These are phyloP conservation scores for Venustoraphidia nigricollis DNA, from an alignment of 2,888 invertebrate species.

Conservation along the genomic window DNA sequence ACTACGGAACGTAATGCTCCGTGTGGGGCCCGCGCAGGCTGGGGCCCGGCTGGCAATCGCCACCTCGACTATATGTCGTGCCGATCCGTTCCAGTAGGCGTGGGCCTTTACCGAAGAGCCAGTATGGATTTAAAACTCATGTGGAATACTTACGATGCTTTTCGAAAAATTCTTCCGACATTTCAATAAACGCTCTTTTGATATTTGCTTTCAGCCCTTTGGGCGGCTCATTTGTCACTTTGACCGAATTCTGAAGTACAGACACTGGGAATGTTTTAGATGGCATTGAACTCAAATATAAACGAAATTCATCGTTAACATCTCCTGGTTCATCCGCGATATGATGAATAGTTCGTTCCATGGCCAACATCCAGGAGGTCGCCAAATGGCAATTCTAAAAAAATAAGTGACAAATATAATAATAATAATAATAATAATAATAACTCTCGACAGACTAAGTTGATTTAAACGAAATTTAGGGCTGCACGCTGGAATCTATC, in stretches of 20 bases:
- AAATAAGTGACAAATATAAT: constrained; percentile 4
- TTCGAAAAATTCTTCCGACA: constrained; percentile 68
- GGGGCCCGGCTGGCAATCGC: too few relatives aligned
- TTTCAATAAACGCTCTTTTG: constrained; percentile 63
- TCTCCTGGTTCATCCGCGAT: constrained; percentile 48
- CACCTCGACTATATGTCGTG: too few relatives aligned
- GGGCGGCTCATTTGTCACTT: constrained; percentile 89
- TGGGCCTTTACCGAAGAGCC: too few relatives aligned
- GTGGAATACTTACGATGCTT: constrained; percentile 41
- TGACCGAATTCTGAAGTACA: constrained; percentile 82
- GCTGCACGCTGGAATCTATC: too few relatives aligned
- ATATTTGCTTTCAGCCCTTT: constrained; percentile 83
- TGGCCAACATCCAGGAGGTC: constrained; percentile 78
- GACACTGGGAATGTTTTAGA: constrained; percentile 75
- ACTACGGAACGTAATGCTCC: too few relatives aligned
- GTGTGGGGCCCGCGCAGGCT: too few relatives aligned
- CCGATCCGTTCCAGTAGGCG: too few relatives aligned
- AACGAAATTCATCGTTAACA: constrained; percentile 57
- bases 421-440: too few relatives aligned
- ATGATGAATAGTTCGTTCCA: constrained; percentile 64
- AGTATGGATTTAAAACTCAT: too few relatives aligned
- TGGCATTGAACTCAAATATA: constrained; percentile 84
- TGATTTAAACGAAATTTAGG: too few relatives aligned
- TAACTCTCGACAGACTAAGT: too few relatives aligned
- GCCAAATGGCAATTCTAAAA: constrained; percentile 85